These are phyloP conservation scores for Ectemnius lituratus DNA, from an alignment of 2,888 invertebrate species.

Conservation along the genomic window DNA sequence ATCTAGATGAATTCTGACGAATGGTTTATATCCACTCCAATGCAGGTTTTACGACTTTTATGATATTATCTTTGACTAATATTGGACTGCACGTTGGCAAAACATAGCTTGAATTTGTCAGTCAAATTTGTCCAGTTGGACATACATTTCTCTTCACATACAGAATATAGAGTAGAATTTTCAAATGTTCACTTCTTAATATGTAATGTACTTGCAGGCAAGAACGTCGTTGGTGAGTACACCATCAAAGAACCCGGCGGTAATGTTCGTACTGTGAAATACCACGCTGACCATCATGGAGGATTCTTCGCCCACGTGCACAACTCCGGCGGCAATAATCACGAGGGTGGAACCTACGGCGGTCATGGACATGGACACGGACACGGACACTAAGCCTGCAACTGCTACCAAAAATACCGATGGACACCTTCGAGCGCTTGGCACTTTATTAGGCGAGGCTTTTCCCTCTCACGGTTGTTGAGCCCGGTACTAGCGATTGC, in stretches of 20 bases:
- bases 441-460: slow-evolving; percentile 8
- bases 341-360: slow-evolving; percentile 70
- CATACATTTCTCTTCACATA: too few relatives aligned
- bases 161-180: too few relatives aligned
- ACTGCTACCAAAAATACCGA: slow-evolving; percentile 13
- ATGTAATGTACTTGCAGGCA: slow-evolving; percentile 55
- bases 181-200: too few relatives aligned
- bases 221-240: slow-evolving; percentile 75
- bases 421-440: not conserved
- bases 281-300: slow-evolving; percentile 73
- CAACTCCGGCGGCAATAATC: slow-evolving; percentile 73
- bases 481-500: not conserved
- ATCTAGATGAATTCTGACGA: slow-evolving; percentile 36
- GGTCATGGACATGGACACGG: slow-evolving; percentile 50
- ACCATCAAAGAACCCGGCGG: slow-evolving; percentile 76
- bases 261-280: slow-evolving; percentile 71
- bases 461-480: not conserved
- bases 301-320: slow-evolving; percentile 77
- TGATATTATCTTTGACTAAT: too few relatives aligned
- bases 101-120: too few relatives aligned
- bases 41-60: too few relatives aligned
- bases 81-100: too few relatives aligned
- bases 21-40: not conserved
- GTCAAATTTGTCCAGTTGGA: too few relatives aligned
- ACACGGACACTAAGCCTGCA: not conserved